Base-by-base conservation (phyloP, 2,113 vertebrate genomes). In the Mesoclemmys tuberculata region DNA sequence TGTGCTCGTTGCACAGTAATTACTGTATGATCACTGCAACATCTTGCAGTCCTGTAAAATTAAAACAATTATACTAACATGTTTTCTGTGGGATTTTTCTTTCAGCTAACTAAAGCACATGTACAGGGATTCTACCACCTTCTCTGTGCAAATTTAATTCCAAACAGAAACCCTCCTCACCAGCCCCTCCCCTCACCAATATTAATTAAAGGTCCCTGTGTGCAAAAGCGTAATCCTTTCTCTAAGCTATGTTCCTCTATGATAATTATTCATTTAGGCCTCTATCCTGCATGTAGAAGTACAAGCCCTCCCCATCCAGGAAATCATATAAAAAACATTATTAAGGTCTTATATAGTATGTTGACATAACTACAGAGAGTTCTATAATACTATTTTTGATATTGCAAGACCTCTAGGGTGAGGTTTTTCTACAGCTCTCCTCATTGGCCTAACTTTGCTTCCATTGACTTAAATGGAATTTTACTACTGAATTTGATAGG, bases 1-100 rank as follows among this genome's bases (percentile, higher is more conserved):
- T 44, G 75, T 80, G 82, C 52, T 91, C 19, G 6, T 92, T 92
- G 94, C 82, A 86, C 80, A 74, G 90, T 93, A 96, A 92, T 96
- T 95, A 96, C 89, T 95, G 84, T 78, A 94, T 93, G 86, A 90
- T 95, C 91, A 94, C 83, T 96, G 93, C 88, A 97, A 95, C 14
- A 54, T 93, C 75, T 89, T 90, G 54, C 78, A 84, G 94, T 27
- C n/a, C 38, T 85, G 21, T 74, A 90, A 95, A 88, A 95, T 83
- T 46, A 89, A 94, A 96, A 56, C 38, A 58, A 85, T 97, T 97
- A 90, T 29, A 74, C 61, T 88, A 83, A 84, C 46, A 88, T 82
- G 49, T 91, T 95, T 81, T 90, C 61, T 71, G 1, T 18, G 51
- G 35, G 88, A 84, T 92, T 92, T 93, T 86, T 79, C 9, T 9